phyloP scores from a whole-genome alignment of 2,113 vertebrate genomes.

The Pyxicephalus adspersus region DNA sequence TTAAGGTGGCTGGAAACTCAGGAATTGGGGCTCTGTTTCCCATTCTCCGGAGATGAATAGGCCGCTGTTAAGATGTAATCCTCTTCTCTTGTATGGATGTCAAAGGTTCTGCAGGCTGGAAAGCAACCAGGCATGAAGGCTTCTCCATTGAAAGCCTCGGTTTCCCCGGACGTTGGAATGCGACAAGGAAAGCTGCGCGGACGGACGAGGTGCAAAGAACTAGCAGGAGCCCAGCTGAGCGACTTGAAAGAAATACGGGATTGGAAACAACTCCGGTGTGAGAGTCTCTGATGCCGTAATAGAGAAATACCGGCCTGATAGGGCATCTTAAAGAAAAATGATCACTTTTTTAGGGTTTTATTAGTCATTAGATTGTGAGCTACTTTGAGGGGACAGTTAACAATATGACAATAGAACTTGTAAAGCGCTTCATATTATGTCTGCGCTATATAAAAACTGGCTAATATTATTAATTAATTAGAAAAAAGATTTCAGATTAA shows the following conservation, averaged over 20 bases:
- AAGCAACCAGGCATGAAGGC: slow-evolving; percentile 38
- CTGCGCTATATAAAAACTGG: no score
- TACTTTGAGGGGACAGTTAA: no score
- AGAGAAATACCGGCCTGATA: not conserved
- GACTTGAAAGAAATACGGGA: not conserved
- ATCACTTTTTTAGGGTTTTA: no score
- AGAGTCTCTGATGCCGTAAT: not conserved
- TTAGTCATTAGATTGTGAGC: no score
- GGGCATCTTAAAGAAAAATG: no score
- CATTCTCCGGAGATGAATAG: slow-evolving; percentile 26
- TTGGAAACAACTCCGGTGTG: not conserved
- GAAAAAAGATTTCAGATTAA: no score
- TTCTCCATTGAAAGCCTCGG: slow-evolving; percentile 36
- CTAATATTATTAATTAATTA: no score
- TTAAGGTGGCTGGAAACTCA: slow-evolving; percentile 5
- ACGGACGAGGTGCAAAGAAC: slow-evolving; percentile 39
- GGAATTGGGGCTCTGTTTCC: slow-evolving; percentile 20
- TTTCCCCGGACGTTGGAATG: slow-evolving; percentile 50
- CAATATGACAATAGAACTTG: no score
- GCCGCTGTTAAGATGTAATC: slow-evolving; percentile 50
- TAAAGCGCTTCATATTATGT: no score
- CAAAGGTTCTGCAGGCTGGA: slow-evolving; percentile 43
- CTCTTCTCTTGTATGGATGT: slow-evolving; percentile 40
- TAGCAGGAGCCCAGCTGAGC: slow-evolving; percentile 8
- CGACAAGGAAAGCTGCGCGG: slow-evolving; percentile 14